A percentile compares a stretch with the other conserved stretches of the same genome.
phyloP scores from a whole-genome alignment of 2,797 vertebrate genomes.

The Myotis daubentonii region DNA sequence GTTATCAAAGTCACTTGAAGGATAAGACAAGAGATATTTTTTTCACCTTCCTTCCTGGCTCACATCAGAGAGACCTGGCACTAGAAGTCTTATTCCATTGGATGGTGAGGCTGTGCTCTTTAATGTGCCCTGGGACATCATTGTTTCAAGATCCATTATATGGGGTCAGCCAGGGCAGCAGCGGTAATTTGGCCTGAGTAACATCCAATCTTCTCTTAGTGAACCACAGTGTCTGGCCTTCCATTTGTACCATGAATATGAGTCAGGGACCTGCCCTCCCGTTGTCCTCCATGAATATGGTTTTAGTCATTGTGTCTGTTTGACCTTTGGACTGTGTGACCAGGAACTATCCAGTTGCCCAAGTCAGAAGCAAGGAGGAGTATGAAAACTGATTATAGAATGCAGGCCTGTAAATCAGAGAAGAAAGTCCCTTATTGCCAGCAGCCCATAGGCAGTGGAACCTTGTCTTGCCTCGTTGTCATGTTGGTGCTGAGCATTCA shows the following conservation, averaged over 20 bases:
- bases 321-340: not conserved
- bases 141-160: not conserved
- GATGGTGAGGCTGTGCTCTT: not conserved
- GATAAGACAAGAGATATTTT: not conserved
- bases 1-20: slow-evolving; percentile 26
- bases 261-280: not conserved
- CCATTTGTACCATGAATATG: not conserved
- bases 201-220: not conserved
- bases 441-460: fast-evolving
- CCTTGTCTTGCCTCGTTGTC: not conserved
- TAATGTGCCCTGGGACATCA: not conserved
- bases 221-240: not conserved
- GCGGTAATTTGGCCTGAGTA: not conserved
- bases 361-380: not conserved
- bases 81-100: not conserved
- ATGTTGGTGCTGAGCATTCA: not conserved
- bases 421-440: not conserved
- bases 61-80: not conserved
- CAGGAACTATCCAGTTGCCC: not conserved
- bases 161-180: not conserved
- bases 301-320: not conserved
- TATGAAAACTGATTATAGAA: not conserved
- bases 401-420: not conserved
- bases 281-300: not conserved
- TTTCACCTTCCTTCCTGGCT: not conserved